These are phyloP conservation scores for Chrysochloris asiatica DNA, from an alignment of 2,113 vertebrate genomes.

Conservation along the genomic window DNA sequence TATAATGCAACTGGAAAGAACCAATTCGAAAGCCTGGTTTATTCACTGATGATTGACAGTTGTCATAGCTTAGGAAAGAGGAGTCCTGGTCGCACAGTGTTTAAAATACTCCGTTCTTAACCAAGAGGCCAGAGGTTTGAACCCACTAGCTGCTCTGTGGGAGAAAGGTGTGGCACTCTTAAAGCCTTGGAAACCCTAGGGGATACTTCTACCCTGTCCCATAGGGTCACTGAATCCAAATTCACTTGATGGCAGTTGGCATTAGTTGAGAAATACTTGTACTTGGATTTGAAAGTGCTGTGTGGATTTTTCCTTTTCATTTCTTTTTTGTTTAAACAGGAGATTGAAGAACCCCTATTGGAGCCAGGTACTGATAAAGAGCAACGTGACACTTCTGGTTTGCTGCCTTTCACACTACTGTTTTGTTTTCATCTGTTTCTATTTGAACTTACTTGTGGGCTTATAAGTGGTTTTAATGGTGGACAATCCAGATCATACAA, in stretches of 20 bases:
- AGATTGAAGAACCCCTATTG: slow-evolving; percentile 84
- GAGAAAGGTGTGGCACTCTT: too few relatives aligned
- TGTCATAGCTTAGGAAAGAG: background rate
- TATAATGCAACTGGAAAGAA: too few relatives aligned
- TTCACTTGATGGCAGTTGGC: too few relatives aligned
- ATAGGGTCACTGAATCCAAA: too few relatives aligned
- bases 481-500: slow-evolving; percentile 76
- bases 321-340: slow-evolving; percentile 78
- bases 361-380: slow-evolving; percentile 93
- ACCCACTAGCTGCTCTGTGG: too few relatives aligned
- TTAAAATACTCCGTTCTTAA: too few relatives aligned
- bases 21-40: background rate
- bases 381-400: slow-evolving; percentile 45
- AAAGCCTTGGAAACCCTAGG: too few relatives aligned
- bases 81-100: background rate
- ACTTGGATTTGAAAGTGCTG: background rate
- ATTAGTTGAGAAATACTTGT: background rate
- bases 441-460: slow-evolving; percentile 65
- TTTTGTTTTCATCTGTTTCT: slow-evolving; percentile 34
- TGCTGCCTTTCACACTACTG: slow-evolving; percentile 67
- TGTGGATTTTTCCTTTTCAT: background rate
- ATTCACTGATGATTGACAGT: background rate
- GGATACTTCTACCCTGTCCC: too few relatives aligned
- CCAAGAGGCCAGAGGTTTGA: too few relatives aligned
- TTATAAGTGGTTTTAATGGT: slow-evolving; percentile 72